Base-by-base conservation (phyloP, 2,113 vertebrate species). In the Balaenoptera acutorostrata region DNA sequence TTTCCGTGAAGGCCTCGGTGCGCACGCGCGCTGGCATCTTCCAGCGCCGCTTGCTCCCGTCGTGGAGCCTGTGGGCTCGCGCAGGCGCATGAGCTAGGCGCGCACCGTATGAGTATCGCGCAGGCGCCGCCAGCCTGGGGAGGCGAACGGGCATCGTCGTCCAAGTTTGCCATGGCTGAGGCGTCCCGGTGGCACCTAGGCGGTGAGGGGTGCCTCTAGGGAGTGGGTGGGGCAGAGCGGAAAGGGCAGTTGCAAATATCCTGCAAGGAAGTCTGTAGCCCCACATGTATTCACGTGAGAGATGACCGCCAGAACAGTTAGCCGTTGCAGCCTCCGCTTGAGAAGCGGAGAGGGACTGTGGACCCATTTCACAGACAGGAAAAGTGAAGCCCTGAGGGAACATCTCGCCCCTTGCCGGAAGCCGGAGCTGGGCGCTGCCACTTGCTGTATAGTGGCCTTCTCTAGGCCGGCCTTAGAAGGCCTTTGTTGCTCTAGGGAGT, bases 1-100 rank as follows among this genome's bases (percentile, higher is more conserved):
- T 7, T 0, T 3, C 41, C 66, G 6, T n/a, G 4, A 1, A 2
- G 11, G 15, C 15, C 46, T 46, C n/a, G 1, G 0, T 1, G 85
- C 90, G 92, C 96, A 82, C 5, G 78, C 77, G 77, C 69, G 0
- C 3, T 15, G 1, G 14, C 27, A 8, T 41, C 52, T 5, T 6
- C 31, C 3, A 23, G 21, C 3, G 33, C 5, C 1, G 31, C 27
- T 8, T 0, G 80, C 36, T 14, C 5, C 3, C 4, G 14, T 0
- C 2, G 1, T 14, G 21, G 44, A 15, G 41, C 8, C 0, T 5
- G 15, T 5, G 44, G 64, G 11, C 11, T n/a, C 10, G 90, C 90
- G 74, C 95, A 82, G 72, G 93, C 83, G 74, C 85, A 0, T 0
- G 33, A 20, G 15, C 46, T 0, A 2, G 36, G 52, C 8, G 83